Base-by-base conservation (phyloP, 2,113 vertebrate genomes). In the Ibidorhyncha struthersii region DNA sequence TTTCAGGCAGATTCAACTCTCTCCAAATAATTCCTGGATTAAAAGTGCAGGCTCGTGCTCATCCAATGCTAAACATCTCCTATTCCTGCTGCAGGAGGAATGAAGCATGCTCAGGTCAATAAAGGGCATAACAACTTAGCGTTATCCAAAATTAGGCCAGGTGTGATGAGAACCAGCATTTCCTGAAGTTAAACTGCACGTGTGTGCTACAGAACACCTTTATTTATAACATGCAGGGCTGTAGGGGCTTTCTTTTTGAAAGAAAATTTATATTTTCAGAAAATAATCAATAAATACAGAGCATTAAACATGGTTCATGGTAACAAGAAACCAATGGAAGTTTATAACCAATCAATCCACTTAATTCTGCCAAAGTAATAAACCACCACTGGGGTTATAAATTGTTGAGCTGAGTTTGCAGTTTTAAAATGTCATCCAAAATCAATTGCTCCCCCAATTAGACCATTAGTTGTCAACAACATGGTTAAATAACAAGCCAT, bases 341-440 rank as follows among this genome's bases (percentile, higher is more conserved):
- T 95, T 96, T 90, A 95, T 74, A 63, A 92, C 32, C 63, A 71
- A 78, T 94, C 92, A 96, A 89, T 87, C 86, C 73, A 89, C 69
- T 96, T 96, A 95, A 89, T 50, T 94, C 76, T 82, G 83, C 30
- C 81, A 71, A 94, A 96, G 82, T 69, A 87, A 82, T 92, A 95
- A 93, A n/a, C 70, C 47, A 62, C 32, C 30, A n/a, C 13, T 1
- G 5, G 19, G 34, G 17, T 76, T 84, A 89, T 82, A 87, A 96
- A 82, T 62, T 36, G 30, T 84, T 78, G 49, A 82, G 73, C 91
- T 95, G 83, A 94, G 83, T 73, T 73, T 91, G 89, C 91, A 95
- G 83, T 85, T 93, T 86, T 87, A 85, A 89, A 94, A 92, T 40
- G 80, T 76, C 69, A 72, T 61, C 83, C 93, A 89, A 89, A 96